Evolutionary conservation across 2,113 vertebrate species (phyloP).

Genomic region (Mus spicilegus): DNA sequence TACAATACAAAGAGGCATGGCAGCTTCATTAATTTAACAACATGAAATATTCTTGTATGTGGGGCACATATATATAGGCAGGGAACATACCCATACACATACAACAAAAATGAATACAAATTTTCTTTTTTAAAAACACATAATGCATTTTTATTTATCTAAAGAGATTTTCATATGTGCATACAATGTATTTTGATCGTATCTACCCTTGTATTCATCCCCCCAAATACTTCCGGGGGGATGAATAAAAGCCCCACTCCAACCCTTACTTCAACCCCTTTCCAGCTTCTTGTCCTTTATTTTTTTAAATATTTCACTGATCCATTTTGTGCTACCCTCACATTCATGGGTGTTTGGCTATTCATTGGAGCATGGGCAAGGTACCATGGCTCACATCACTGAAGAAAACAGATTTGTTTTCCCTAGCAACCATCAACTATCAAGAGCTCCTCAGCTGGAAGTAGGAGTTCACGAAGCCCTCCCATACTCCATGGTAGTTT

Average conservation of each 20-base stretch:
- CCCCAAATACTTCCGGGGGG: neutral
- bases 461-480: neutral
- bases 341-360: neutral
- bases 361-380: too few relatives aligned
- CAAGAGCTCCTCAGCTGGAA: neutral
- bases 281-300: neutral
- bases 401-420: neutral
- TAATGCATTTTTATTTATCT: neutral
- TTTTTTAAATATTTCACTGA: neutral
- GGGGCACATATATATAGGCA: too few relatives aligned
- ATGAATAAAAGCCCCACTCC: neutral
- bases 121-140: neutral
- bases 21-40: neutral
- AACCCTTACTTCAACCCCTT: neutral
- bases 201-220: neutral
- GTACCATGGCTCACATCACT: neutral
- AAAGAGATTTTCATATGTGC: neutral
- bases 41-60: neutral
- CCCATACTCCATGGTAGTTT: too few relatives aligned
- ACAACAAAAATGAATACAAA: too few relatives aligned
- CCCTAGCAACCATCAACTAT: neutral
- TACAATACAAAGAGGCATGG: neutral
- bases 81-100: too few relatives aligned
- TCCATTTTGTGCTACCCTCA: neutral
- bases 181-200: neutral